Percentiles rank a stretch among this genome's conserved stretches.
Evolutionary conservation across 2,113 vertebrate genomes (phyloP).

Genomic region (Pterocles gutturalis): DNA sequence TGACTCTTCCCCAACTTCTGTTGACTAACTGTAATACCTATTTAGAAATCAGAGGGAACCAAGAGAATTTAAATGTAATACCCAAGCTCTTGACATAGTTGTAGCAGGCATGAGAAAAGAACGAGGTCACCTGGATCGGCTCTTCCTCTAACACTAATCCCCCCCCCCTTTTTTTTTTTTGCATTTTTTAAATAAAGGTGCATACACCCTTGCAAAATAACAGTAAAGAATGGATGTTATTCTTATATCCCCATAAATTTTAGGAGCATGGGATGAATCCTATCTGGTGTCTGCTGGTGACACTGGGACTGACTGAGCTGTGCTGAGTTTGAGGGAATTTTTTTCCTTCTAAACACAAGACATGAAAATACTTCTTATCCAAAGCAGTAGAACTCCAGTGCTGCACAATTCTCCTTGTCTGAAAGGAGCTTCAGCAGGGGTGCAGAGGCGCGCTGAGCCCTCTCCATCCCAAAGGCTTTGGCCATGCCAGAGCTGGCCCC

Average conservation of each 20-base stretch:
- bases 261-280: background rate
- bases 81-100: background rate
- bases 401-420: background rate
- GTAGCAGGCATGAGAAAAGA: background rate
- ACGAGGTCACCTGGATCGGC: background rate
- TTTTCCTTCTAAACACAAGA: background rate
- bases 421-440: background rate
- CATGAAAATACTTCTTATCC: background rate
- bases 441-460: background rate
- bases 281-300: background rate
- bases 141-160: background rate
- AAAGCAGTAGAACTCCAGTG: background rate
- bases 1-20: background rate
- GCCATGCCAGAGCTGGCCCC: background rate
- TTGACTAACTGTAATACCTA: background rate
- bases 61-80: background rate
- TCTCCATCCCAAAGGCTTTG: background rate
- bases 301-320: background rate
- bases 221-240: background rate
- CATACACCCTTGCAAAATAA: background rate
- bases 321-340: background rate
- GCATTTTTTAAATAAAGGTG: background rate
- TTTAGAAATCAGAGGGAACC: slow-evolving; percentile 6
- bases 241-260: background rate
- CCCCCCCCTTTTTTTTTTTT: background rate